Base-by-base conservation (phyloP, 2,797 vertebrate genomes). In the Anguilla marmorata region DNA sequence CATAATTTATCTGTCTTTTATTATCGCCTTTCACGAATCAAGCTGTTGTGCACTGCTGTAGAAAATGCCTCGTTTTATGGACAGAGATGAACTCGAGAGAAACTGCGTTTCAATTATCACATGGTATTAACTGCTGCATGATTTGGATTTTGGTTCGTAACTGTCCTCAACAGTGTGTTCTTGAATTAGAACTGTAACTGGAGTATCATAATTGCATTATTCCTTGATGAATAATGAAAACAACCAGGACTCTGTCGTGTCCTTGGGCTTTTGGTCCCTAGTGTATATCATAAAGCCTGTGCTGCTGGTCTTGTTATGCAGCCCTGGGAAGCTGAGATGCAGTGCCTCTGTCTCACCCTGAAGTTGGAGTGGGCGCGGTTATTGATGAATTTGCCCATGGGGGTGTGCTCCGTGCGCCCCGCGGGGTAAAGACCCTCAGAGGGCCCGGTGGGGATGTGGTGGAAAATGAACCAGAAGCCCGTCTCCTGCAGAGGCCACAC, bases 331-430 rank as follows among this genome's bases (percentile, higher is more conserved):
- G 33, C 33, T 6, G 74, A 79, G 33, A 5, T 11, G 33, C 74
- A 21, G 33, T 33, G 37, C 8, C 11, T 63, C 16, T 2, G 21
- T 94, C 98, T 97, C 91, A 99, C 98, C 92, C 98, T 95, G 94
- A 97, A 97, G 96, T 99, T 99, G 90, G 98, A 99, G 90, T 99
- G 98, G 0, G 98, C 98, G 6, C 98, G 95, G 94, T 99, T 99
- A 95, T 99, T 98, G 86, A 90, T 93, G 95, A 99, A 99, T 41
- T 90, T 96, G 83, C 98, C 98, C 96, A 99, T 96, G 0, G 98
- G 98, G 79, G 96, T 94, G 94, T 97, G 98, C 89, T 99, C 98
- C 0, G 97, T 97, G 89, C 94, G 96, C 89, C 98, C 98, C 0
- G 98, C 98, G 24, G 97, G 95, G 84, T 99, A 99, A 93, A 97